A percentile compares a stretch with the other conserved stretches of the same genome.
Evolutionary conservation across 2,888 invertebrate species (phyloP).

Genomic region (Nematopogon swammerdamellus): DNA sequence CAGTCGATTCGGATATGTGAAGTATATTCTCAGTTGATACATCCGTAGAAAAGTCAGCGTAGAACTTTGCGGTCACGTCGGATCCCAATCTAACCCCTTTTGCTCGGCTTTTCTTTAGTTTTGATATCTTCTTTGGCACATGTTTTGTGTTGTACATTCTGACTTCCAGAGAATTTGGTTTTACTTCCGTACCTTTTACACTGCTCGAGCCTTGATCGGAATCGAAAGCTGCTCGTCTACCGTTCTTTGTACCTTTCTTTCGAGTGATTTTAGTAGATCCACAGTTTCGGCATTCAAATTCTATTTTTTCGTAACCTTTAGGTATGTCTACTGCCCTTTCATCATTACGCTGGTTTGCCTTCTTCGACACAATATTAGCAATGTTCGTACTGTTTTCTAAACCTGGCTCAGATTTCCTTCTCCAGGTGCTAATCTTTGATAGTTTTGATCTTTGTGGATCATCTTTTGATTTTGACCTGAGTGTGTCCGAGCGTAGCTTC

Average conservation of each 20-base stretch:
- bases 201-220: slow-evolving; percentile 40
- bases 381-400: slow-evolving; percentile 34
- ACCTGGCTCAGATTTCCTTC: slow-evolving; percentile 72
- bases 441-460: slow-evolving; percentile 46
- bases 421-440: slow-evolving; percentile 62
- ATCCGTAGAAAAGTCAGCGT: slow-evolving; percentile 62
- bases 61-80: slow-evolving; percentile 62
- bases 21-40: slow-evolving; percentile 59
- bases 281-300: slow-evolving; percentile 46
- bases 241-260: slow-evolving; percentile 18
- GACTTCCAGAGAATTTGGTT: slow-evolving; percentile 43
- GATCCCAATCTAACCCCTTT: slow-evolving; percentile 44
- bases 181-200: slow-evolving; percentile 19
- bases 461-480: slow-evolving; percentile 48
- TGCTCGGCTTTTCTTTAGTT: slow-evolving; percentile 64
- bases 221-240: slow-evolving; percentile 28
- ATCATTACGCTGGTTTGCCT: slow-evolving; percentile 31
- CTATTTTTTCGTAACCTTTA: slow-evolving; percentile 40
- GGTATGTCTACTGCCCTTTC: slow-evolving; percentile 23
- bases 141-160: slow-evolving; percentile 66
- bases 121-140: slow-evolving; percentile 68
- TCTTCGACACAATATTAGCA: slow-evolving; percentile 27
- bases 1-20: slow-evolving; percentile 64
- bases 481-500: slow-evolving; percentile 36
- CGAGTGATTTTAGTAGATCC: slow-evolving; percentile 41